Evolutionary conservation across 2,888 invertebrate species (phyloP).

Genomic region (Buathra laborator): DNA sequence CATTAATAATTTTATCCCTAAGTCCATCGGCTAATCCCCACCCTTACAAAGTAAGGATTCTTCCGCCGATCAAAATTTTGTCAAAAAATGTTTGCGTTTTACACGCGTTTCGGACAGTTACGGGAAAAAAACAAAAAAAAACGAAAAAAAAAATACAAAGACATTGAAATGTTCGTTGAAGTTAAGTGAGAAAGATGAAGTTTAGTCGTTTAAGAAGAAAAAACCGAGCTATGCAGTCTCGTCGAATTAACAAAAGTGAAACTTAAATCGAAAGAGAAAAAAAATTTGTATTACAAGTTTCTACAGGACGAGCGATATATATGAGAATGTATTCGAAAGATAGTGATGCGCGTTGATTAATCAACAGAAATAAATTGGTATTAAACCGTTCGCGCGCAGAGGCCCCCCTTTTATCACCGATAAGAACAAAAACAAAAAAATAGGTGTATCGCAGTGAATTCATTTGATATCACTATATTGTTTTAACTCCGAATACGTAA

Average conservation of each 20-base stretch:
- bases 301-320: background rate
- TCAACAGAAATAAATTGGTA: background rate
- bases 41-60: slow-evolving; percentile 33
- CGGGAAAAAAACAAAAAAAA: background rate
- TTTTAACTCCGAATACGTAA: slow-evolving; percentile 57
- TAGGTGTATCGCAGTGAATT: slow-evolving; percentile 37
- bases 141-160: background rate
- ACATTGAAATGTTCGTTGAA: background rate
- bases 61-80: slow-evolving; percentile 10
- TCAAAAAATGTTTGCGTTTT: slow-evolving; percentile 25
- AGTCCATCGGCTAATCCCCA: slow-evolving; percentile 41
- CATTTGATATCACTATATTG: slow-evolving; percentile 59
- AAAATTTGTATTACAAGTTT: background rate
- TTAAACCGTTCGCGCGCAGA: slow-evolving; percentile 5
- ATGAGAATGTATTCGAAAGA: background rate
- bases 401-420: slow-evolving; percentile 12
- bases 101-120: slow-evolving; percentile 3
- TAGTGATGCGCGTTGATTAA: background rate
- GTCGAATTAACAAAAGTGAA: background rate
- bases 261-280: background rate
- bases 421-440: background rate
- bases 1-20: slow-evolving; percentile 59
- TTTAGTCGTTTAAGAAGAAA: background rate
- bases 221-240: background rate
- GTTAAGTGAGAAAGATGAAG: background rate